These are phyloP conservation scores for Agrochola lychnidis DNA, from an alignment of 2,888 invertebrate genomes.

Conservation along the genomic window DNA sequence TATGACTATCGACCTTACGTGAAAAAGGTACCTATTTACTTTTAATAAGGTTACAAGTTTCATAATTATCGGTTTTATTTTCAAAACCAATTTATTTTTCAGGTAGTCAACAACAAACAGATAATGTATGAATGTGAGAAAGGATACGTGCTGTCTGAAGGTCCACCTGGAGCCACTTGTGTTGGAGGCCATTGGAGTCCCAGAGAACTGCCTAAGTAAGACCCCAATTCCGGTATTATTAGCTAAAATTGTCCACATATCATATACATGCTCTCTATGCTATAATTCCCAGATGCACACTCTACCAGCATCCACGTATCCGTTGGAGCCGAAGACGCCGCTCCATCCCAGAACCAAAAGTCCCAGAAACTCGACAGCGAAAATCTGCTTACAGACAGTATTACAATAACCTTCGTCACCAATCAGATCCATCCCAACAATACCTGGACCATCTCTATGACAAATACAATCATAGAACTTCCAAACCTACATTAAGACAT, in stretches of 20 bases:
- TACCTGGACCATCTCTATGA: slow-evolving; percentile 82
- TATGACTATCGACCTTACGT: slow-evolving; percentile 99
- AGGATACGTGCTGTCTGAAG: slow-evolving; percentile 96
- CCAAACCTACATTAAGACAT: slow-evolving; percentile 86
- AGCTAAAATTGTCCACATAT: too few species aligned
- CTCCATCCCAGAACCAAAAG: slow-evolving; percentile 84
- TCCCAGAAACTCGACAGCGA: slow-evolving; percentile 79
- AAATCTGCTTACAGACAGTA: slow-evolving; percentile 86
- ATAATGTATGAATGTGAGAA: slow-evolving; percentile 99
- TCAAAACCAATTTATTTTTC: slow-evolving; percentile 44
- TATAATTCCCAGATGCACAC: slow-evolving; percentile 91
- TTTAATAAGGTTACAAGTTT: slow-evolving; percentile 13
- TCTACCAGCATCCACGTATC: slow-evolving; percentile 96
- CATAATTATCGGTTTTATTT: too few species aligned
- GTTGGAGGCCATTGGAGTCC: slow-evolving; percentile 98
- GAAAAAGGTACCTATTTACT: slow-evolving; percentile 91
- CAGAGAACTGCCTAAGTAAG: slow-evolving; percentile 94
- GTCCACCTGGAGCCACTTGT: slow-evolving; percentile 98
- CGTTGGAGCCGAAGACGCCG: slow-evolving; percentile 94
- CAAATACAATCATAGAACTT: slow-evolving; percentile 85
- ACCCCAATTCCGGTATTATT: too few species aligned
- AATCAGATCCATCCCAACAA: slow-evolving; percentile 76
- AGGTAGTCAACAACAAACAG: slow-evolving; percentile 96
- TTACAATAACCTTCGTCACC: slow-evolving; percentile 80
- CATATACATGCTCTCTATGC: too few species aligned